Evolutionary conservation across 1,140 invertebrate genomes (phyloP), one percentile per base, ranked within the genome.

Genomic region (Augochlora pura): DNA sequence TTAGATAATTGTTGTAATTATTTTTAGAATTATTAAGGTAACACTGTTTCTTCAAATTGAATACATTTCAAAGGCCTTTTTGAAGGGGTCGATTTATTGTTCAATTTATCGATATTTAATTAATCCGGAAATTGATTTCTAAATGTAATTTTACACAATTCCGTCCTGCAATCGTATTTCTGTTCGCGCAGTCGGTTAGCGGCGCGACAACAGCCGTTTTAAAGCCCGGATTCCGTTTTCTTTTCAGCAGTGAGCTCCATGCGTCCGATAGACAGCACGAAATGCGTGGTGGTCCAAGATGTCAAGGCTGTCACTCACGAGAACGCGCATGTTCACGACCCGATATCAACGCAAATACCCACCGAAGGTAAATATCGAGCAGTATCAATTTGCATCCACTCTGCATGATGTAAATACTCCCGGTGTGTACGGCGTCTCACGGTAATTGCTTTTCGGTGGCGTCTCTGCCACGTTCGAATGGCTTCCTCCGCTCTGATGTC

Each of bases 211-310:
- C 12, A 2, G 32, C 9, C 21, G 68, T 25, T 16, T 59, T 76
- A 80, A 80, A 76, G 32, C 14, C 71, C 27, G 57, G 12, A 14
- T 10, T 76, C 27, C 88, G 75, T 87, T 80, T 86, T 87, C 82
- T 87, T 96, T 95, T 71, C 95, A 97, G 96, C 96, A 90, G 95
- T 97, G 91, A 97, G 96, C 93, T 97, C 96, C 88, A 97, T 97
- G 96, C 96, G 96, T 93, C 95, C 95, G 89, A 95, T 96, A 94
- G 96, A 97, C 94, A 96, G 95, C 91, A 95, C 96, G 87, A 97
- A 97, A 92, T 98, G 97, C 93, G 97, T 97, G 90, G 93, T 97
- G 91, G 96, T 97, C 86, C 96, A 97, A 95, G 97, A 98, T 93
- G 96, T 97, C 75, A 97, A 97, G 93, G 96, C 96, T 86, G 96